These are phyloP conservation scores for Takifugu bimaculatus DNA, from an alignment of 2,113 vertebrate species.

Conservation along the genomic window DNA sequence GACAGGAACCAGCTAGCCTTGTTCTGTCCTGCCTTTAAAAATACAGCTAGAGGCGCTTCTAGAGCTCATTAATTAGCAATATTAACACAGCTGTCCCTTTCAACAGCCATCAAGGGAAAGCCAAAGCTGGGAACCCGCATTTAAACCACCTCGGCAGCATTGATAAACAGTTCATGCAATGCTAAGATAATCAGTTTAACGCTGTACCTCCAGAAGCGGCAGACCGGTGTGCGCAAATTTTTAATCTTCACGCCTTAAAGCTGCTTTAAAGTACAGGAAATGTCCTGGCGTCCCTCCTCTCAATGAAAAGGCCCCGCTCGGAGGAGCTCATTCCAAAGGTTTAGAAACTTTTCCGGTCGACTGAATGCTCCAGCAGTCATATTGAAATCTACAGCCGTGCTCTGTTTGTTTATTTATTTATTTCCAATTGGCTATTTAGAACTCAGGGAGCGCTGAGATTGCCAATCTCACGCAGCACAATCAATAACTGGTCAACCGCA, in stretches of 20 bases:
- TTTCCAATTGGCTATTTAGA: too few relatives aligned
- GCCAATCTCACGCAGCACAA: too few relatives aligned
- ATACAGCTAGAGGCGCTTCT: background rate
- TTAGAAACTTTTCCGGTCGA: too few relatives aligned
- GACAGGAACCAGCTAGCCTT: background rate
- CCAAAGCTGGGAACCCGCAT: background rate
- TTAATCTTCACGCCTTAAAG: background rate
- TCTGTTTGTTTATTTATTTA: too few relatives aligned
- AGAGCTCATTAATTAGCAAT: background rate
- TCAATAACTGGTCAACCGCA: too few relatives aligned
- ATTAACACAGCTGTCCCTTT: background rate
- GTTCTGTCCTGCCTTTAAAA: background rate
- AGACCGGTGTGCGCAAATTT: background rate
- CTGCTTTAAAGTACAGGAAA: background rate
- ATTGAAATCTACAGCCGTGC: background rate
- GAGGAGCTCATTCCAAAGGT: background rate
- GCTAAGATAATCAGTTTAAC: background rate
- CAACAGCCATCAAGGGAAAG: background rate
- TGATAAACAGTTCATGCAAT: background rate
- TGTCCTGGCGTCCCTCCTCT: background rate
- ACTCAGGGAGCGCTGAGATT: too few relatives aligned
- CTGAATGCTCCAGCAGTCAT: too few relatives aligned
- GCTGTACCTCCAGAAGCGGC: background rate
- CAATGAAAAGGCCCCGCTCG: too few relatives aligned
- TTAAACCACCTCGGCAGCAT: background rate